Base-by-base conservation (phyloP, 2,888 invertebrate genomes). In the Metellina segmentata region DNA sequence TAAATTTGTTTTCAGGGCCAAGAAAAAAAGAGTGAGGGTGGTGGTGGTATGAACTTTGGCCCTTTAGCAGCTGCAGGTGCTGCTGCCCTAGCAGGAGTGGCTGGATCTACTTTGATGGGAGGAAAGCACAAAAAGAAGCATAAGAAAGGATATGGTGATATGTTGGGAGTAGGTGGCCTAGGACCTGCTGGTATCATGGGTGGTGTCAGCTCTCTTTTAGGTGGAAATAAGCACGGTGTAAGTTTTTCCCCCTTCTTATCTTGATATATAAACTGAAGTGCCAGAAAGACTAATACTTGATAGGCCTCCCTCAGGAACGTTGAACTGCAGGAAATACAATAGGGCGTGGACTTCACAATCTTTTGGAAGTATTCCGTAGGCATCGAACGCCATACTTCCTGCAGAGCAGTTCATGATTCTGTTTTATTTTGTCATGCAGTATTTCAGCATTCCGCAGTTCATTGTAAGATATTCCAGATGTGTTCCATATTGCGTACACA, bases 11-110 rank as follows among this genome's bases (percentile, higher is more conserved):
- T 89, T 51, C 52, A 92, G 92, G 89, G 86, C 11, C 89, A 89
- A 77, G 89, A 89, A 16, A 89, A 92, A 52, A 86, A 87, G n/a
- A 89, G 78, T 69, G 87, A 85, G n/a, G 70, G 88, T 52, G 81
- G 91, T 6, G 81, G 91, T 9, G 82, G 81, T 20, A 48, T 87
- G 72, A 85, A 81, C 77, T 53, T 89, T 11, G 92, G 91, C 7
- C 53, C 92, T 20, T 70, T 91, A 16, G 93, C 91, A 8, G 91
- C 93, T 51, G 92, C 93, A 48, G 93, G 93, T 71, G 93, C 93
- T 13, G 93, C 93, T 48, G 93, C 93, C 20, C 82, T 93, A 16
- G 92, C 92, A 51, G 92, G 92, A 19, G 89, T 61, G 20, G 89
- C 89, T 11, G 92, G 92, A 11, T 81, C 89, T 9, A 19, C 79